Base-by-base conservation (phyloP, 2,797 vertebrate genomes). In the Fundulus diaphanus region DNA sequence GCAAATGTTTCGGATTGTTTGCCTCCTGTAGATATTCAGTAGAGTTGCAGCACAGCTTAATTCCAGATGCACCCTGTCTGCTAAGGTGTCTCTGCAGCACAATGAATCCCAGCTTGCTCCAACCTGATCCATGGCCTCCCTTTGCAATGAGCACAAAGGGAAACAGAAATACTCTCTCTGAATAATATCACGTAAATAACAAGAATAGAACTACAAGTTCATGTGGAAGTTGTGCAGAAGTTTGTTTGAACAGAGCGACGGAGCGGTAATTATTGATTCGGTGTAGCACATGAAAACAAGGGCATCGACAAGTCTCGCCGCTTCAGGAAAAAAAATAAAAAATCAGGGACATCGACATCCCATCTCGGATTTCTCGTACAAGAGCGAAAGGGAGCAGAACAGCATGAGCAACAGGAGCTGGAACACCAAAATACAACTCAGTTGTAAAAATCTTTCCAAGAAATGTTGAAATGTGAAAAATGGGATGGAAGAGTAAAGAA, bases 61-160 rank as follows among this genome's bases (percentile, higher is more conserved):
- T 85, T 88, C 52, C 18, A 78, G 76, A 42, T 76, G 65, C 59
- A 73, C 68, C 73, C 70, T 68, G 72, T 76, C 76, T 85, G 70
- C 80, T 83, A 44, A 80, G 89, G 87, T 88, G 87, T 88, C 88
- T 90, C 86, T 90, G 81, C 85, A 87, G 87, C 79, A 89, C 86
- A 85, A 79, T 87, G 85, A 88, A 86, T 88, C n/a, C 70, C 74
- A 86, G 86, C 85, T 85, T 84, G 86, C 80, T 87, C 57, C 83
- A 73, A 66, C 44, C 76, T 85, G 87, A 89, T 76, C 85, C 84
- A 71, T 90, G 90, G 88, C 91, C 88, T 68, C 73, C 70, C 77
- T 54, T 76, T 73, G 76, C 72, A 82, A 77, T 27, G n/a, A 84
- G 77, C 80, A 24, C 67, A 27, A 59, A 82, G 76, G 5, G 12